Evolutionary conservation across 2,888 invertebrate genomes (phyloP).

Genomic region (Abrostola tripartita): DNA sequence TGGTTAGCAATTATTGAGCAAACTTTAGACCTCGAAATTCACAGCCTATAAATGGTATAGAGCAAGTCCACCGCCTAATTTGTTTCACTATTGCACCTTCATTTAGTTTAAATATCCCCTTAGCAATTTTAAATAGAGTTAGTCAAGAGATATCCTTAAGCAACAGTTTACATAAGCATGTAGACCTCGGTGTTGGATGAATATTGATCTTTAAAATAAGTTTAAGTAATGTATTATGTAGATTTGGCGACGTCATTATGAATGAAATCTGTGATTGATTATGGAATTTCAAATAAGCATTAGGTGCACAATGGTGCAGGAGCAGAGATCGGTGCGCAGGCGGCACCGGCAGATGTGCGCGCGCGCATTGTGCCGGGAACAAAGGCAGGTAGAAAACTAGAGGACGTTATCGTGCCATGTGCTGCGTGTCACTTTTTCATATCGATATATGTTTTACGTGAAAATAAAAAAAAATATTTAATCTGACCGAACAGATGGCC

Average conservation of each 20-base stretch:
- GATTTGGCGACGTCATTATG: constrained; percentile 59
- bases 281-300: constrained; percentile 61
- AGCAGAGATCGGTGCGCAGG: constrained; percentile 71
- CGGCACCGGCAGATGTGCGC: constrained; percentile 84
- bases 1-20: constrained; percentile 61
- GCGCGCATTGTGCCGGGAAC: constrained; percentile 80
- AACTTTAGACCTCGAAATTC: constrained; percentile 62
- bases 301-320: constrained; percentile 63
- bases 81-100: constrained; percentile 39
- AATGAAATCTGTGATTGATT: constrained; percentile 66
- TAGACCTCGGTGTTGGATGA: constrained; percentile 19
- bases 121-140: constrained; percentile 29
- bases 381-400: constrained; percentile 83
- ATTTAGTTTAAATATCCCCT: constrained; percentile 30
- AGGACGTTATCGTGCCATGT: constrained; percentile 82
- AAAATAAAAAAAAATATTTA: constrained; percentile 77
- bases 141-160: constrained; percentile 26
- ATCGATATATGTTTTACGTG: constrained; percentile 79
- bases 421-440: constrained; percentile 86
- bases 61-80: constrained; percentile 35
- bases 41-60: constrained; percentile 55
- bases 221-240: constrained; percentile 38
- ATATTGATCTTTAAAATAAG: constrained; percentile 11
- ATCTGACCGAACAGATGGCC: constrained; percentile 86
- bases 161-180: constrained; percentile 22